phyloP scores from a whole-genome alignment of 1,140 invertebrate genomes.

The Cyphomyrmex costatus region DNA sequence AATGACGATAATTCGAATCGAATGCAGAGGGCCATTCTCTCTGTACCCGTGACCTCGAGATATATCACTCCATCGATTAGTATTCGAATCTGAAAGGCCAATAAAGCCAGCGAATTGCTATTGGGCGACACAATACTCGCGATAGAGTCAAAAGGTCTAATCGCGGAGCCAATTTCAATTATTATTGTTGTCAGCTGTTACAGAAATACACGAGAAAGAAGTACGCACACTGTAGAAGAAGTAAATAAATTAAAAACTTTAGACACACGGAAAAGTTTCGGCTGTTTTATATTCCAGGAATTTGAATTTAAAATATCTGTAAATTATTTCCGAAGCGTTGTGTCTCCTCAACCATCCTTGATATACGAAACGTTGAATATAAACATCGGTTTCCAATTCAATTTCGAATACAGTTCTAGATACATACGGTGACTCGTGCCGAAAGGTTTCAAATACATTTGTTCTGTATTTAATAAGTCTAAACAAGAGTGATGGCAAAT shows the following conservation, averaged over 20 bases:
- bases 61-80: conserved; percentile 44
- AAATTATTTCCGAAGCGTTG: not conserved
- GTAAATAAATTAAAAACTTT: conserved; percentile 4
- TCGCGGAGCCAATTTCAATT: conserved; percentile 32
- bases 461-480: not conserved
- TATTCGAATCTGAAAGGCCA: conserved; percentile 43
- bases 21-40: conserved; percentile 7
- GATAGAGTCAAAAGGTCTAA: conserved; percentile 45
- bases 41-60: conserved; percentile 33
- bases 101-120: conserved; percentile 49
- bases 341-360: not conserved
- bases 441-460: not conserved
- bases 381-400: conserved; percentile 21
- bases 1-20: conserved; percentile 46
- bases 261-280: not conserved
- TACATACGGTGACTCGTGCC: not conserved
- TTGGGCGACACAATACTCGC: conserved; percentile 15
- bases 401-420: conserved; percentile 1
- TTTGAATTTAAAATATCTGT: conserved; percentile 23
- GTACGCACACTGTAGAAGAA: not conserved
- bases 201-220: not conserved
- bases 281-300: not conserved
- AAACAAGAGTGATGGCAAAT: no score
- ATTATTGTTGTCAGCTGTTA: not conserved
- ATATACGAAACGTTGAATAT: conserved; percentile 13